Evolutionary conservation across 2,888 invertebrate species (phyloP), one percentile per base, ranked within the genome.

Genomic region (Drosophila hamatofila): DNA sequence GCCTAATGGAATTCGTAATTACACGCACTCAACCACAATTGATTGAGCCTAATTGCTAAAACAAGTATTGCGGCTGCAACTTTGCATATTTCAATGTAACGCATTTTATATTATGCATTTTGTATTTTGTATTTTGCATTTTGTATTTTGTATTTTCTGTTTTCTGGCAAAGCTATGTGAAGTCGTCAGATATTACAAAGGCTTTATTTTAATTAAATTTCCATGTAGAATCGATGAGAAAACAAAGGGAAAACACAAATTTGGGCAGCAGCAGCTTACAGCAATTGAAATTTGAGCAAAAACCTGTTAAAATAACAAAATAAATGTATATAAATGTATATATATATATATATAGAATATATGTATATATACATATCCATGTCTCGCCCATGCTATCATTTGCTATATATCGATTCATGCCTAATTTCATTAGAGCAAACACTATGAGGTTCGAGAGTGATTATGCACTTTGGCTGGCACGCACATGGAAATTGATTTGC

Each of bases 1-100:
- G 51, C 49, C 56, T 60, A 57, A 66, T 76, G 67, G 78, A 81
- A 81, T 86, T 83, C 58, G 27, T 48, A 77, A 79, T 83, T 76
- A 70, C 33, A 54, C 52, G 52, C 64, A 33, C 35, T 49, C 51
- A 35, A 56, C 78, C 78, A 44, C 65, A 78, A 49, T 25, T 51
- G 58, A 69, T 73, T 62, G 62, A 12, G 33, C 52, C 52, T 77
- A 77, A 77, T 77, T 78, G 78, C 64, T 14, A 57, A 77, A 77
- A 73, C 52, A 66, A 42, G 59, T 66, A 37, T 16, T 37, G 37
- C 37, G 37, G 37, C 58, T 54, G 42, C 42, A 9, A 11, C 9
- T 9, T 35, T 12, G 6, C n/a, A 33, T 16, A 59, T 37, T 61
- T 46, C 35, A 14, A 44, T 14, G 0, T 27, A 42, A 14, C 7